Evolutionary conservation across 2,113 vertebrate species (phyloP), one percentile per base, ranked within the genome.

Genomic region (Synodontis membranacea): DNA sequence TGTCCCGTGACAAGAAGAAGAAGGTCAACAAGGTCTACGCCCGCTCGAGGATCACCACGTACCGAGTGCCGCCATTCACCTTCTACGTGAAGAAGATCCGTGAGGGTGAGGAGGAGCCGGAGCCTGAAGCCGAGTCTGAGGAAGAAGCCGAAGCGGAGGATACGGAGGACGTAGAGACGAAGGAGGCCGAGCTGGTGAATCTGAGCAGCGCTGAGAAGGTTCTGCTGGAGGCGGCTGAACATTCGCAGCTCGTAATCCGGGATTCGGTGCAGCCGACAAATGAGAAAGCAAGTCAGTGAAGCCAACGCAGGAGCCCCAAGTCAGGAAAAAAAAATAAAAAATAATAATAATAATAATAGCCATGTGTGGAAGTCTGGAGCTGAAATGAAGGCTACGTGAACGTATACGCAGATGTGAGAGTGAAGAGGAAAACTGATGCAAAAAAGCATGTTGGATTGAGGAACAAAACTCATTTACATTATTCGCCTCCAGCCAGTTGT

Each of bases 31-130:
- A 94, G 15, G 90, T 96, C 50, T 96, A 97, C 0, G 95, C 97
- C 64, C 96, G 97, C 89, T 97, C 97, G 90, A 98, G 97, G 95
- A 96, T 96, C 0, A 95, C 96, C 0, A 96, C 99, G 87, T 99
- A 99, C 94, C 98, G 97, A 64, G 98, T 99, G 86, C 97, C 97
- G 0, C 98, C 98, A 5, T 99, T 99, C 92, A 99, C 98, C 84
- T 99, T 99, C 93, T 96, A 98, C 0, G 98, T 99, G 66, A 99
- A 99, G 96, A 99, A 99, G 93, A 96, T 99, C 92, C 94, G 98
- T 66, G 97, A 97, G 78, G 98, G 97, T 0, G 95, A 96, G 90
- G 96, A 94, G 84, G 98, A 97, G 90, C 95, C 96, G 88, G 93
- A 96, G 89, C 82, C 81, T 3, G 83, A 88, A 31, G n/a, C 56